Base-by-base conservation (phyloP, 1,140 invertebrate genomes). In the Pogonus chalceus region DNA sequence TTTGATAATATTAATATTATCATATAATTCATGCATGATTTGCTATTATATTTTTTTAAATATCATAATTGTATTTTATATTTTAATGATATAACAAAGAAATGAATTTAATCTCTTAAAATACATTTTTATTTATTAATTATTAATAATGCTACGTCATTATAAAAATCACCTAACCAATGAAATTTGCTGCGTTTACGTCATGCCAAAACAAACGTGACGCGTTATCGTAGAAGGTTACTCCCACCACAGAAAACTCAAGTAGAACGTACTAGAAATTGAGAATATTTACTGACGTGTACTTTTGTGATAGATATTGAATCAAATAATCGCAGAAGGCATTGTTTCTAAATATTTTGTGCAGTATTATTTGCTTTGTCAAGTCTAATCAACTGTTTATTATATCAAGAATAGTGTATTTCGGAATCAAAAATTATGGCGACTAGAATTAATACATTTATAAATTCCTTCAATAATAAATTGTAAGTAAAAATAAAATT, bases 391-490 rank as follows among this genome's bases (percentile, higher is more conserved):
- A 31, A 31, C 26, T n/a, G n/a, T n/a, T n/a, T n/a, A n/a, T n/a
- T n/a, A n/a, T n/a, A n/a, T n/a, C 26, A 31, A 31, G 4, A 31
- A 31, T 7, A 31, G 26, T 7, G 26, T 4, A 4, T 7, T 31
- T 31, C 14, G 26, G 26, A 31, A 4, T 14, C 7, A 12, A 43
- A 55, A 59, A 65, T 65, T 62, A 69, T 68, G 67, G 65, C 66
- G 56, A 56, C 62, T 31, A 61, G 61, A 22, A 54, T 70, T 46
- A 55, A 64, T 49, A 57, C 64, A 22, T 69, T 70, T 59, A 55
- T 70, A 57, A 68, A 68, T 63, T 68, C 67, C 16, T 70, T 69
- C 54, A 65, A 64, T 55, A 65, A 59, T 52, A 64, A 60, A 62
- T 56, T 70, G 69, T 70, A 65, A 68, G 69, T 69, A 61, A n/a